These are phyloP conservation scores for Rosalia funebris DNA, from an alignment of 2,888 invertebrate genomes.

Conservation along the genomic window DNA sequence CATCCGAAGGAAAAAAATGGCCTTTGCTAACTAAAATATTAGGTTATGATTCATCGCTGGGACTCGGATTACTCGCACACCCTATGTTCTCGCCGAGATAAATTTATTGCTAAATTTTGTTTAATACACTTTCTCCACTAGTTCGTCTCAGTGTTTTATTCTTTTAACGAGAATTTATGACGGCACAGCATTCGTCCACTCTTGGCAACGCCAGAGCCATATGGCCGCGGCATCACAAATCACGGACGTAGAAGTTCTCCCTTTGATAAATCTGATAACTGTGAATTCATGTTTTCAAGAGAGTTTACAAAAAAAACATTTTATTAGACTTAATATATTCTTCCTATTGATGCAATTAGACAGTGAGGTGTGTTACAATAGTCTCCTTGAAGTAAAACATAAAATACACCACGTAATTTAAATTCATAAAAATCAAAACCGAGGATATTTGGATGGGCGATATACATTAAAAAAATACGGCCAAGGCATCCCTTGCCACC, in stretches of 20 bases:
- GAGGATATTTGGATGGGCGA: too few relatives aligned
- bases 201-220: neutral
- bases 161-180: neutral
- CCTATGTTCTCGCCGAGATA: conserved; percentile 1
- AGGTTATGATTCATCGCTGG: neutral
- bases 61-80: neutral
- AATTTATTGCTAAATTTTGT: conserved; percentile 3
- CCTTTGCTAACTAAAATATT: conserved; percentile 2
- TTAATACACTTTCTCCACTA: conserved; percentile 2
- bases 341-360: too few relatives aligned
- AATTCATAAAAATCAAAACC: too few relatives aligned
- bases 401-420: too few relatives aligned
- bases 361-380: too few relatives aligned
- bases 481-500: too few relatives aligned
- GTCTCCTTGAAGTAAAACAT: too few relatives aligned
- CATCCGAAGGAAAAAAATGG: too few relatives aligned
- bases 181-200: neutral
- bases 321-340: too few relatives aligned
- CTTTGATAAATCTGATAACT: neutral
- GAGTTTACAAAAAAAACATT: neutral
- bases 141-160: conserved; percentile 1
- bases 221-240: neutral
- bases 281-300: neutral
- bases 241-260: neutral
- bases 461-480: too few relatives aligned